Evolutionary conservation across 1,140 invertebrate genomes (phyloP).

Genomic region (Zaprionus ornatus): DNA sequence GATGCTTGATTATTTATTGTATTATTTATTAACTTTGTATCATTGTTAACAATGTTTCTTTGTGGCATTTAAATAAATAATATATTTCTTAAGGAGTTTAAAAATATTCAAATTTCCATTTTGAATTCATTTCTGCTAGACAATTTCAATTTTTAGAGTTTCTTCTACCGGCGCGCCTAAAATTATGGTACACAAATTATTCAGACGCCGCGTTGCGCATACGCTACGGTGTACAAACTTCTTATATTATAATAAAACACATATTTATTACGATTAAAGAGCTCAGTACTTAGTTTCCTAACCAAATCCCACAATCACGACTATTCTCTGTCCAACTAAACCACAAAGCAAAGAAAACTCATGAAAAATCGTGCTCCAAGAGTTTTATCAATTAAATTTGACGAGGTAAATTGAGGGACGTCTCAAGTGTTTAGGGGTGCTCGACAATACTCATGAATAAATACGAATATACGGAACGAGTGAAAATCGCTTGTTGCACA

Average conservation of each 20-base stretch:
- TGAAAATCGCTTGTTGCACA: slow-evolving; percentile 15
- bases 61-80: background rate
- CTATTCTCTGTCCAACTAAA: background rate
- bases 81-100: no score
- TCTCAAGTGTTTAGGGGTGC: background rate
- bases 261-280: background rate
- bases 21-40: no score
- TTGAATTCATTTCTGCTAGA: no score
- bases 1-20: no score
- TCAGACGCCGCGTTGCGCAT: slow-evolving; percentile 9
- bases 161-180: background rate
- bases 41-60: background rate
- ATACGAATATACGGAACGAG: background rate
- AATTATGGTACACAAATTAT: slow-evolving; percentile 4
- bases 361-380: background rate
- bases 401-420: background rate
- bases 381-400: slow-evolving; percentile 8
- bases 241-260: background rate
- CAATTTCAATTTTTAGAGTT: no score
- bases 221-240: background rate
- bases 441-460: slow-evolving; percentile 1
- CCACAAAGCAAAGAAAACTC: background rate
- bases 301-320: background rate
- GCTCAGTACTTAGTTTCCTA: background rate
- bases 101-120: no score